phyloP scores from a whole-genome alignment of 1,140 invertebrate species.

The Pararge aegeria region DNA sequence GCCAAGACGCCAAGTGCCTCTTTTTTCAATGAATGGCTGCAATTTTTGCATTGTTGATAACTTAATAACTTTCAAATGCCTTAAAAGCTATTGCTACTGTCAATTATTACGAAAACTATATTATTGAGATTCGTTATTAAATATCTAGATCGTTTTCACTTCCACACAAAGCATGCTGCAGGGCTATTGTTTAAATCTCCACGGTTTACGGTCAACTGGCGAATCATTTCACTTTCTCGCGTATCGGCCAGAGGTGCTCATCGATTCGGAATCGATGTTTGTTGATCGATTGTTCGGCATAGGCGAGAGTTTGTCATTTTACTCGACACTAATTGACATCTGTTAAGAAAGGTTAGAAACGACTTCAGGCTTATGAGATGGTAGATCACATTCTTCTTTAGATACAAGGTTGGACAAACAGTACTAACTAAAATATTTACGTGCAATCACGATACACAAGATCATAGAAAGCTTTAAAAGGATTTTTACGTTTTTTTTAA shows the following conservation, averaged over 20 bases:
- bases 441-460: too few species aligned
- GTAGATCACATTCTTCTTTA: too few species aligned
- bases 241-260: conserved; percentile 1
- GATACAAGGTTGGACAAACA: too few species aligned
- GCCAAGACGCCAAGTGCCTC: too few species aligned
- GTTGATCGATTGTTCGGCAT: conserved; percentile 22
- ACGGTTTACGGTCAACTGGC: background rate
- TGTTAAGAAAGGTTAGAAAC: too few species aligned
- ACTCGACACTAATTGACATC: conserved; percentile 18
- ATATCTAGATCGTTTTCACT: background rate
- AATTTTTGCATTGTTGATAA: background rate
- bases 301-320: conserved; percentile 19
- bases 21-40: background rate
- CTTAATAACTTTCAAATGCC: background rate
- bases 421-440: too few species aligned
- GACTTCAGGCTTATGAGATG: too few species aligned
- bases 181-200: background rate
- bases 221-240: background rate
- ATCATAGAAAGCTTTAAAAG: too few species aligned
- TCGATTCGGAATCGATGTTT: conserved; percentile 14
- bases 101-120: background rate
- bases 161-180: background rate
- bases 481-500: too few species aligned
- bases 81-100: background rate
- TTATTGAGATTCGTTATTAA: background rate